These are phyloP conservation scores for Drosophila atripex DNA, from an alignment of 2,888 invertebrate genomes.

Conservation along the genomic window DNA sequence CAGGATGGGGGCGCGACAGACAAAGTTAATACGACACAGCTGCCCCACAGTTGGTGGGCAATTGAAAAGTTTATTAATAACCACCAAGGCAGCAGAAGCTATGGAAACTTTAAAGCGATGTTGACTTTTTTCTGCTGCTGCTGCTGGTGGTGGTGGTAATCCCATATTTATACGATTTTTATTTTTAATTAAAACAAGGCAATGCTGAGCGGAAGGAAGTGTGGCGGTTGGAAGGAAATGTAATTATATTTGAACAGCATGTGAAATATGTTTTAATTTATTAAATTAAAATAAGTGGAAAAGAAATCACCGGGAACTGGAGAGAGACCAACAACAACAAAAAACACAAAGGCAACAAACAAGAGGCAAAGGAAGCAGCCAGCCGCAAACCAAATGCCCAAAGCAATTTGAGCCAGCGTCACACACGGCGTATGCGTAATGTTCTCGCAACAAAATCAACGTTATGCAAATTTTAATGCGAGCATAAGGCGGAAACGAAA, in stretches of 20 bases:
- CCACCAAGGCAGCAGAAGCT: constrained; percentile 39
- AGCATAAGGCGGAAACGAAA: constrained; percentile 57
- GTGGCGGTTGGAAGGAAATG: constrained; percentile 48
- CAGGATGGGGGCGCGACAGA: constrained; percentile 2
- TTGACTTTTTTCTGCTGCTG: not conserved
- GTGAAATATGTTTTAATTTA: constrained; percentile 76
- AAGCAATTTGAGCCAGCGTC: constrained; percentile 41
- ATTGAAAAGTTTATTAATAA: constrained; percentile 77
- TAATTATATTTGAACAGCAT: constrained; percentile 73
- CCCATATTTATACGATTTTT: constrained; percentile 32
- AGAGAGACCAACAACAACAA: not conserved
- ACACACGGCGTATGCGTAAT: constrained; percentile 53
- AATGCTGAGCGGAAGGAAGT: constrained; percentile 34
- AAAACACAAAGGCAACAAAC: constrained; percentile 17
- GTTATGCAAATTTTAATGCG: constrained; percentile 69
- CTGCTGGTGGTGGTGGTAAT: not conserved
- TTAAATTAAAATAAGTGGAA: constrained; percentile 68
- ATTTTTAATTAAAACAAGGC: constrained; percentile 67
- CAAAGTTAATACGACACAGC: constrained; percentile 71
- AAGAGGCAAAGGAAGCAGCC: constrained; percentile 33
- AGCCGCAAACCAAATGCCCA: constrained; percentile 46
- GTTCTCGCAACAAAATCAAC: constrained; percentile 57
- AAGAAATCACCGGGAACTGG: constrained; percentile 13
- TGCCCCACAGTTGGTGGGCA: constrained; percentile 60
- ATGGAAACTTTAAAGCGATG: constrained; percentile 50